These are phyloP conservation scores for Circaetus gallicus DNA, from an alignment of 2,113 vertebrate genomes.

Conservation along the genomic window DNA sequence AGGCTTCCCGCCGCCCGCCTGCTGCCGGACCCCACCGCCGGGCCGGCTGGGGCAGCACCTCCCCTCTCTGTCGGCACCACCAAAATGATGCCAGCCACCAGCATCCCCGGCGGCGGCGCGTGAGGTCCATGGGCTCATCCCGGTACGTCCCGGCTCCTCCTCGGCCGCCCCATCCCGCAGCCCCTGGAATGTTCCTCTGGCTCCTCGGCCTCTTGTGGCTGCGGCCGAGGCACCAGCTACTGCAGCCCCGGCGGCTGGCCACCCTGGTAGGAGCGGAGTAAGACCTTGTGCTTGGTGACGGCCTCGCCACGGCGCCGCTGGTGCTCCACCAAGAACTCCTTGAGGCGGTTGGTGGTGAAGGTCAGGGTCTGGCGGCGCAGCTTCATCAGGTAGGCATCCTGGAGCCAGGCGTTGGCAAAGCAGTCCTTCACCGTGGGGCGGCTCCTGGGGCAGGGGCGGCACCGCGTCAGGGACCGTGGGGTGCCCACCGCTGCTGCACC, in stretches of 20 bases:
- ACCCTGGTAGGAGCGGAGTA: slow-evolving; percentile 89
- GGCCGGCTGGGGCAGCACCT: neutral
- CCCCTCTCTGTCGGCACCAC: neutral
- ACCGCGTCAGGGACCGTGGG: fast-evolving
- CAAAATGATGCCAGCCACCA: neutral
- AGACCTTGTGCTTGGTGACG: slow-evolving; percentile 95
- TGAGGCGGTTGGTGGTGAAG: slow-evolving; percentile 94
- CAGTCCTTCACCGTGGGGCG: slow-evolving; percentile 94
- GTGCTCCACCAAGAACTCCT: slow-evolving; percentile 93
- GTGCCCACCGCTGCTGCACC: neutral
- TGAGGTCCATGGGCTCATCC: slow-evolving; percentile 3
- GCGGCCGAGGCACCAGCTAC: slow-evolving; percentile 51
- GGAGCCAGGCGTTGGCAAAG: slow-evolving; percentile 92
- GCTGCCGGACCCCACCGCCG: neutral
- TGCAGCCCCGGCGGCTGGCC: slow-evolving; percentile 74
- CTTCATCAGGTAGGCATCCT: slow-evolving; percentile 97
- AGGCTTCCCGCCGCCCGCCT: neutral
- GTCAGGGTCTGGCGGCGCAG: slow-evolving; percentile 94
- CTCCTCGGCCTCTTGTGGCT: slow-evolving; percentile 8
- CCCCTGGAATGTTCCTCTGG: slow-evolving; percentile 74
- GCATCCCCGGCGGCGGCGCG: neutral
- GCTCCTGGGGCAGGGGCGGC: slow-evolving; percentile 75
- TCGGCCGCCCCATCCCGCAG: neutral
- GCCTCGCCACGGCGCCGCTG: slow-evolving; percentile 77
- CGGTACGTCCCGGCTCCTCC: neutral